Evolutionary conservation across 2,888 invertebrate species (phyloP).

Genomic region (Hartigia nigra): DNA sequence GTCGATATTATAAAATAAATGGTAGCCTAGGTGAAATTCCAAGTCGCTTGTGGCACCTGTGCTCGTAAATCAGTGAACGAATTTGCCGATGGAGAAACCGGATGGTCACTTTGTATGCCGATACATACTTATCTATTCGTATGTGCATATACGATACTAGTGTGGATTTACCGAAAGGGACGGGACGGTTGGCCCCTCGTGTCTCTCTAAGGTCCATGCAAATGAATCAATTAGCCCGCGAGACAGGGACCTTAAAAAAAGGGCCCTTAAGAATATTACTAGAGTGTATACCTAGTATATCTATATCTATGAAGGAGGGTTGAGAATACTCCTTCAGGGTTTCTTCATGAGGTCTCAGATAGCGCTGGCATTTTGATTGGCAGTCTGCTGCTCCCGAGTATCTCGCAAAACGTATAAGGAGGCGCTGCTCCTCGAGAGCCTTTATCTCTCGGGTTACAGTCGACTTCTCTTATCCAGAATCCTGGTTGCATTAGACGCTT

Average conservation of each 20-base stretch:
- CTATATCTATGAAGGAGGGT: neutral
- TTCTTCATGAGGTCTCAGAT: conserved; percentile 32
- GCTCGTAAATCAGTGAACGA: neutral
- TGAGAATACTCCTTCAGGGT: neutral
- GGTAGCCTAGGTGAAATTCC: neutral
- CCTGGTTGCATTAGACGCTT: neutral
- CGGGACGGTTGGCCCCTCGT: neutral
- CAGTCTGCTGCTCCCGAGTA: conserved; percentile 29
- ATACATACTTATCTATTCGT: neutral
- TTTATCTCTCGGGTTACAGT: conserved; percentile 23
- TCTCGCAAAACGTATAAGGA: neutral
- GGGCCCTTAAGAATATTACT: neutral
- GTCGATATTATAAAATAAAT: conserved; percentile 16
- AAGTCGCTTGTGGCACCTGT: neutral
- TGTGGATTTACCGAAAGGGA: neutral
- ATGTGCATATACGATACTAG: neutral
- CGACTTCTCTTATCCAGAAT: neutral
- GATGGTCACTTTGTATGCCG: neutral
- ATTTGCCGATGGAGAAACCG: neutral
- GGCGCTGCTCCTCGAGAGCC: conserved; percentile 16
- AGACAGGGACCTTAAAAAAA: neutral
- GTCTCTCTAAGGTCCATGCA: neutral
- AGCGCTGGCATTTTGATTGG: conserved; percentile 56
- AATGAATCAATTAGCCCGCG: neutral
- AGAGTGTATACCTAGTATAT: neutral